phyloP scores from a whole-genome alignment of 2,797 vertebrate species.

The Danionella dracula region DNA sequence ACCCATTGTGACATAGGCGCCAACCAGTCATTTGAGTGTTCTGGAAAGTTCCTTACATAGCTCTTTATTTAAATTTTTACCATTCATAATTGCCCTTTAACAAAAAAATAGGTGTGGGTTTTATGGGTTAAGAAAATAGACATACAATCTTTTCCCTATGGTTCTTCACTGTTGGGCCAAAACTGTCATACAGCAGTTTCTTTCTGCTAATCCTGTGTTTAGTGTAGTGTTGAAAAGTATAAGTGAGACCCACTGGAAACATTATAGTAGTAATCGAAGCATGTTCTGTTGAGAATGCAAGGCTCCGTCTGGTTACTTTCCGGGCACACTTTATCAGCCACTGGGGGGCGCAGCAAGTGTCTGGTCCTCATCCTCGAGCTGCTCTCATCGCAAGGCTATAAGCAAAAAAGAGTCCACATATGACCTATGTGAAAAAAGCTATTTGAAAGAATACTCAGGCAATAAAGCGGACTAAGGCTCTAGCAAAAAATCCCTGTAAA shows the following conservation, averaged over 20 bases:
- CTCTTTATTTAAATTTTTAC: no score
- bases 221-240: neutral
- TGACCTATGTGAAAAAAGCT: neutral
- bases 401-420: constrained; percentile 38
- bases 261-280: constrained; percentile 85
- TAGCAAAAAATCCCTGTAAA: neutral
- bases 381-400: constrained; percentile 77
- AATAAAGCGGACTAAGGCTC: neutral
- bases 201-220: neutral
- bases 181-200: neutral
- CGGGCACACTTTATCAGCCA: constrained; percentile 70
- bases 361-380: constrained; percentile 75
- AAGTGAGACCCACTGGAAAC: constrained; percentile 76
- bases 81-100: no score
- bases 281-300: constrained; percentile 87
- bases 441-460: neutral
- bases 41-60: no score
- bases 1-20: no score
- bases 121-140: no score
- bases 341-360: constrained; percentile 73
- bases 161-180: neutral
- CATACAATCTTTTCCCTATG: no score
- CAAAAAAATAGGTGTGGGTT: no score
- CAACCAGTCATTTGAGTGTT: no score
- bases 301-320: constrained; percentile 76